Base-by-base conservation (phyloP, 2,888 invertebrate genomes). In the Entomobrya proxima region DNA sequence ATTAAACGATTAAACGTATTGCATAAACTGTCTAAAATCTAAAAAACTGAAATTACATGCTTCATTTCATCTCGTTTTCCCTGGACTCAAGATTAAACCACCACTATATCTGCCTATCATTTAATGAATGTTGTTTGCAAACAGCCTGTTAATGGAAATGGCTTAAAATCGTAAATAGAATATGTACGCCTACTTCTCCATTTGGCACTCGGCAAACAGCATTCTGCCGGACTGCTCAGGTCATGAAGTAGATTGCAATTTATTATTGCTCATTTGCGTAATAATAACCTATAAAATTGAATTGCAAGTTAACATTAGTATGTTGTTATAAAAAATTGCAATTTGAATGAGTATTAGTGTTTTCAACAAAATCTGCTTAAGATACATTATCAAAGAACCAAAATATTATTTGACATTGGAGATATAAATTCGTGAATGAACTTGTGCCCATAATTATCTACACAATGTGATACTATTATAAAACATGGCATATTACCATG, bases 131-230 rank as follows among this genome's bases (percentile, higher is more conserved):
- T 58, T 30, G 58, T 58, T 58, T n/a, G 61, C 32, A 61, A 61
- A 61, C n/a, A 52, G 52, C 37, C 32, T 50, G 30, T 47, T 74
- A 37, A 76, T 76, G 76, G 55, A 76, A 76, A 58, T 24, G 5
- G 2, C 5, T 52, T 24, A 76, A 64, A 35, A 18, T 18, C 30
- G n/a, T 58, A 5, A 58, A 58, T 6, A 30, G 9, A 24, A 24
- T 9, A 7, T 55, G 3, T 21, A 18, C 2, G 13, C 6, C n/a
- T n/a, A n/a, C n/a, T n/a, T n/a, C n/a, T n/a, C n/a, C n/a, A n/a
- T n/a, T n/a, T n/a, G n/a, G n/a, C n/a, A n/a, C n/a, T n/a, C n/a
- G n/a, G n/a, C n/a, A n/a, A n/a, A n/a, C n/a, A n/a, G n/a, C n/a
- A n/a, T n/a, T n/a, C n/a, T n/a, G n/a, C n/a, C n/a, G n/a, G n/a